A percentile compares a stretch with the other conserved stretches of the same genome.
Evolutionary conservation across 2,888 invertebrate genomes (phyloP).

Genomic region (Plagodis dolabraria): DNA sequence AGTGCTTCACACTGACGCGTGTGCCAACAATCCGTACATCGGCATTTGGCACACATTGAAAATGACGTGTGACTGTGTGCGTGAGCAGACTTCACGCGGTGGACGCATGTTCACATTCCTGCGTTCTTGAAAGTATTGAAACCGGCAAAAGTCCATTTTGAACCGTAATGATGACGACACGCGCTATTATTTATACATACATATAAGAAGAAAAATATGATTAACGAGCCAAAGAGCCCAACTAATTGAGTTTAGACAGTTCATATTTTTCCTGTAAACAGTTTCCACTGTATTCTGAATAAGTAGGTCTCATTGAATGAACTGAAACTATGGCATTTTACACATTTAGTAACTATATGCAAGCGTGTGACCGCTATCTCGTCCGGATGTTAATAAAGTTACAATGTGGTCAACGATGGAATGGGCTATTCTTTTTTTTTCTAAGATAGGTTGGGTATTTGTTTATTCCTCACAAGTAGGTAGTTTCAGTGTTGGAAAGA

Average conservation of each 20-base stretch:
- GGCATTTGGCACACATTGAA: conserved; percentile 59
- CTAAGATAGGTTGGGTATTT: too few relatives aligned
- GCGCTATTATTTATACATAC: conserved; percentile 1
- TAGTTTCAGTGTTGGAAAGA: too few relatives aligned
- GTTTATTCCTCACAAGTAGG: too few relatives aligned
- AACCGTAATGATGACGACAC: conserved; percentile 9
- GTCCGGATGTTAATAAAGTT: too few relatives aligned
- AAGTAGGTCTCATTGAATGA: too few relatives aligned
- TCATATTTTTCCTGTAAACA: too few relatives aligned
- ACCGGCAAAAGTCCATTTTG: conserved; percentile 39
- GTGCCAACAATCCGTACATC: conserved; percentile 55
- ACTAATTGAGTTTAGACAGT: not conserved
- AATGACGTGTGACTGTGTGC: conserved; percentile 43
- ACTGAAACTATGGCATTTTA: not conserved
- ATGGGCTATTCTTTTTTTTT: too few relatives aligned
- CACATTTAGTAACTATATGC: too few relatives aligned
- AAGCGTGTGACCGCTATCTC: too few relatives aligned
- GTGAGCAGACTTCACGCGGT: conserved; percentile 60
- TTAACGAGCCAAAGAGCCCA: not conserved
- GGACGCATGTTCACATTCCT: conserved; percentile 72
- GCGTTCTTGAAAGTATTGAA: conserved; percentile 55
- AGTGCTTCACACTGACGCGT: conserved; percentile 44
- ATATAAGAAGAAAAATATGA: conserved; percentile 1
- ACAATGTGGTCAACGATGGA: too few relatives aligned
- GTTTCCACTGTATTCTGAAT: too few relatives aligned